These are phyloP conservation scores for Erythrocercus mccallii DNA, from an alignment of 2,113 vertebrate species.

Conservation along the genomic window DNA sequence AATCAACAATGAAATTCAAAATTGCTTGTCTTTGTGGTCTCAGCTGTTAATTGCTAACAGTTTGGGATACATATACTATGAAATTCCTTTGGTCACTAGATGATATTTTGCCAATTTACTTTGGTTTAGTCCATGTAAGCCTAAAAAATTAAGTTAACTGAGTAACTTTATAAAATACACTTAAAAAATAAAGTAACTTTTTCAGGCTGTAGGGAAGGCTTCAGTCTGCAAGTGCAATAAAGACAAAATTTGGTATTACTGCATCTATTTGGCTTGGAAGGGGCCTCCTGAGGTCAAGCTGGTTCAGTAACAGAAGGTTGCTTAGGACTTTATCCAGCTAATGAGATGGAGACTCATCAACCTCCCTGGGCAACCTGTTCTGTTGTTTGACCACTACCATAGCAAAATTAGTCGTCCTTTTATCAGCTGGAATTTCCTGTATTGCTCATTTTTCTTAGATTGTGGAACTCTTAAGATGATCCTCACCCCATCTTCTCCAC, in stretches of 20 bases:
- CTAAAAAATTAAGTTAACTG: neutral
- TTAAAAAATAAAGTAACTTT: neutral
- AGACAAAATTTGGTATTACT: neutral
- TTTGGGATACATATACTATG: neutral
- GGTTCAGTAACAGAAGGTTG: neutral
- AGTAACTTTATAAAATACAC: neutral
- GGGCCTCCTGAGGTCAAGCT: neutral
- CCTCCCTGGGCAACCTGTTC: neutral
- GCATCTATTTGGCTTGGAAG: neutral
- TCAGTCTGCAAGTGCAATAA: neutral
- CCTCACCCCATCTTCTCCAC: neutral
- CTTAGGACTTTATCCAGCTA: neutral
- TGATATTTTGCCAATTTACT: neutral
- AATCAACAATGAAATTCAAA: neutral
- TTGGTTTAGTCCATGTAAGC: neutral
- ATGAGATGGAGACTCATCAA: neutral
- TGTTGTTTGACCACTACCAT: neutral
- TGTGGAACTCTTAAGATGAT: neutral
- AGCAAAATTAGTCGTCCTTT: neutral
- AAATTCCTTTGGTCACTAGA: neutral
- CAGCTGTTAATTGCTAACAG: neutral
- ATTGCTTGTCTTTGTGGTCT: neutral
- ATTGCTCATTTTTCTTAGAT: neutral
- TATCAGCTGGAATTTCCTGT: neutral
- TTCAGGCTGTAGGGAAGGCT: neutral